These are phyloP conservation scores for Camptogramma bilineatum DNA, from an alignment of 2,888 invertebrate species.

Conservation along the genomic window DNA sequence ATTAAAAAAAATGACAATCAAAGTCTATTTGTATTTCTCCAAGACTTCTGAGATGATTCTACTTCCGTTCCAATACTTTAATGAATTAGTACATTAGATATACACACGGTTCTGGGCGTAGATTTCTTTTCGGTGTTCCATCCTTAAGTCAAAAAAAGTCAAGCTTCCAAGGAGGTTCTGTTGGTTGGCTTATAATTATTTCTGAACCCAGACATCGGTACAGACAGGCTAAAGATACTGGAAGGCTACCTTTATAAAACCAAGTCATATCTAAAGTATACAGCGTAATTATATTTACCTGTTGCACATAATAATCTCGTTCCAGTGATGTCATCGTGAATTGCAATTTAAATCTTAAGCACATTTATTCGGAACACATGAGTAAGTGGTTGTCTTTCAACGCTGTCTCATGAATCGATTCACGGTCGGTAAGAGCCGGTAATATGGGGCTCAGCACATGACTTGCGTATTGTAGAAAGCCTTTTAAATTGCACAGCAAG, in stretches of 20 bases:
- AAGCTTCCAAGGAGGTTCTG: too few species aligned
- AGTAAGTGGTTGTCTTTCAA: constrained; percentile 55
- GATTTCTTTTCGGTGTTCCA: too few species aligned
- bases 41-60: too few species aligned
- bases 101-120: too few species aligned
- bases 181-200: too few species aligned
- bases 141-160: too few species aligned
- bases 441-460: constrained; percentile 54
- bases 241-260: background rate
- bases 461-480: constrained; percentile 49
- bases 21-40: too few species aligned
- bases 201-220: too few species aligned
- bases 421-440: constrained; percentile 54
- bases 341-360: constrained; percentile 31
- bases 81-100: too few species aligned
- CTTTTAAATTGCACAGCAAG: constrained; percentile 44
- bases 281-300: constrained; percentile 1
- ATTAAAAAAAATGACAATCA: too few species aligned
- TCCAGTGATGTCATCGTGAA: constrained; percentile 41
- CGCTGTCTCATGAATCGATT: constrained; percentile 61
- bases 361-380: constrained; percentile 28
- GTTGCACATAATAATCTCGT: constrained; percentile 39
- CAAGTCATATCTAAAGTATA: constrained; percentile 2
- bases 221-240: background rate
- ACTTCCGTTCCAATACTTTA: too few species aligned